Base-by-base conservation (phyloP, 2,797 vertebrate species). In the Telmatherina bonti region DNA sequence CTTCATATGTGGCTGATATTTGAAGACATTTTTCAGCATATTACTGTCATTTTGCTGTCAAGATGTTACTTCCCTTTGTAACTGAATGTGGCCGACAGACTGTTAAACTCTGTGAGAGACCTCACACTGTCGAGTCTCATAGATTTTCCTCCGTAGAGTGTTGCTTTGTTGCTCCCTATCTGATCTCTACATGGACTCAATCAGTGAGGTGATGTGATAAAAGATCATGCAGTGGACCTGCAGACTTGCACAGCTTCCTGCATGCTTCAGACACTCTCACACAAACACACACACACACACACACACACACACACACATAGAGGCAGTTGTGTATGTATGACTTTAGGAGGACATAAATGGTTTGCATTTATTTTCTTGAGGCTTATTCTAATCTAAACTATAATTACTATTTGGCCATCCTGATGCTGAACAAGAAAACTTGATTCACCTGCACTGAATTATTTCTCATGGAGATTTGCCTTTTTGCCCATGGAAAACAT, bases 211-310 rank as follows among this genome's bases (percentile, higher is more conserved):
- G 70, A 73, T 43, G 64, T 74, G 83, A 83, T 74, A 62, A 86
- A 86, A 89, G 83, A 78, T 83, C 73, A 68, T 35, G 33, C 29
- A 31, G 74, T 68, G 47, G 74, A 58, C 62, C 59, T 67, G 60
- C 67, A 13, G 69, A 63, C 49, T 64, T 56, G 26, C 20, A 47
- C 63, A 24, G 47, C 43, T 47, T 47, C 43, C 43, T 47, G 43
- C 18, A 20, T n/a, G 43, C 43, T n/a, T 47, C 67, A 12, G 69
- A 65, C 47, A 61, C 58, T 24, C 22, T 36, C 62, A n/a, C n/a
- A n/a, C n/a, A n/a, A n/a, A n/a, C 30, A 30, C 33, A 33, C 5
- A 33, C 7, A 33, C 33, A 6, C 33, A 33, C 33, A 33, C 35
- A 36, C 9, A 36, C 11, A 36, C 35, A 11, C 41, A 47, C 20